phyloP scores from a whole-genome alignment of 1,140 invertebrate species.

The Pseudachorutes palmiensis region DNA sequence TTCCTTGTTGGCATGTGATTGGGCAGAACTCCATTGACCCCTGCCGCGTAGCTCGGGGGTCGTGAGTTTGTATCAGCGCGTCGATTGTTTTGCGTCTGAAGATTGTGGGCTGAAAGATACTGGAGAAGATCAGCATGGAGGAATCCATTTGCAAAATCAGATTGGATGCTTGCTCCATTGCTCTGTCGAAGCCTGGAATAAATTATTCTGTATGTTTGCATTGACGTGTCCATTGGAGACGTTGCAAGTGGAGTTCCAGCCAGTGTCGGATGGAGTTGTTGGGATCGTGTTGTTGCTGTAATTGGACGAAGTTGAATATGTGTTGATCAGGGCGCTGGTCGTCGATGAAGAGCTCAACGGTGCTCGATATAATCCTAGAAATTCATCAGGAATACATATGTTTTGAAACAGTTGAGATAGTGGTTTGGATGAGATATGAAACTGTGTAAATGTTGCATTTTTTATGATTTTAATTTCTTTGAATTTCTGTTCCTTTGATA shows the following conservation, averaged over 20 bases:
- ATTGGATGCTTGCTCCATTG: neutral
- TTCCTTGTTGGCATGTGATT: neutral
- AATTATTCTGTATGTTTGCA: neutral
- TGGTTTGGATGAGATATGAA: neutral
- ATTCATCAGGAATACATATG: neutral
- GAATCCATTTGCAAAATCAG: neutral
- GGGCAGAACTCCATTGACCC: too few species aligned
- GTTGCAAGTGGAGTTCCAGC: neutral
- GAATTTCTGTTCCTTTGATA: neutral
- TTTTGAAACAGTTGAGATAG: too few species aligned
- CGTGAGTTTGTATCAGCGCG: too few species aligned
- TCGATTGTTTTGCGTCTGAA: too few species aligned
- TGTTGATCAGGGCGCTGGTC: neutral
- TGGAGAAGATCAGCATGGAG: neutral
- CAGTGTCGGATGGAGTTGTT: neutral
- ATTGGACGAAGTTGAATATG: constrained; percentile 6
- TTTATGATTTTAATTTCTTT: neutral
- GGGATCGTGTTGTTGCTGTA: neutral
- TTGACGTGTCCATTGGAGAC: neutral
- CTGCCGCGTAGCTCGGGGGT: too few species aligned
- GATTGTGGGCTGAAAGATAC: neutral
- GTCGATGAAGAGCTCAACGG: neutral
- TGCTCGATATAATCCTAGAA: neutral
- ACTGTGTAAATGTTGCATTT: neutral
- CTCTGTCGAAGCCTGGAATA: neutral